Percentiles rank a stretch among this genome's conserved stretches.
These are phyloP conservation scores for Callinectes sapidus DNA, from an alignment of 2,888 invertebrate species.

Conservation along the genomic window DNA sequence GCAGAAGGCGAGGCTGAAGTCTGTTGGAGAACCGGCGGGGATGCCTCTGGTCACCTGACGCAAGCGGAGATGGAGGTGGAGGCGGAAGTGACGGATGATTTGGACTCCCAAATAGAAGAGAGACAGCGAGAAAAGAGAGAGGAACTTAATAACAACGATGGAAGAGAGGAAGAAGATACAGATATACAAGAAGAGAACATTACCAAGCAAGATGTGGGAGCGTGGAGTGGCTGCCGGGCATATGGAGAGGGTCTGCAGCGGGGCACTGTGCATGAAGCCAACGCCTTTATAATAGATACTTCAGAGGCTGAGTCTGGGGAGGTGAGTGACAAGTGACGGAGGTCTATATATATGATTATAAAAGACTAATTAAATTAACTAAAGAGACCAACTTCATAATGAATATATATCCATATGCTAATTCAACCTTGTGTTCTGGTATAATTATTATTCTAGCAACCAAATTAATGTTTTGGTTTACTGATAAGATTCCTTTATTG, in stretches of 20 bases:
- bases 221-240: constrained; percentile 32
- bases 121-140: not conserved
- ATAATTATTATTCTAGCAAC: not conserved
- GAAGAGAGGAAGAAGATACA: not conserved
- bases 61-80: not conserved
- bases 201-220: not conserved
- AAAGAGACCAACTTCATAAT: not conserved
- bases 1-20: constrained; percentile 10
- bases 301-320: constrained; percentile 54
- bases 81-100: not conserved
- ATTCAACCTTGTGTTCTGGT: not conserved
- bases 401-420: not conserved
- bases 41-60: not conserved
- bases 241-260: constrained; percentile 52
- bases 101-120: not conserved
- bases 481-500: not conserved
- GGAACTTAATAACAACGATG: not conserved
- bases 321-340: constrained; percentile 34
- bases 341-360: not conserved
- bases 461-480: not conserved
- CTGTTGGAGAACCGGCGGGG: not conserved
- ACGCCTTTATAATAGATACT: constrained; percentile 57
- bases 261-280: constrained; percentile 32
- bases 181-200: not conserved
- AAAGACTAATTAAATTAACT: not conserved